phyloP scores from a whole-genome alignment of 2,113 vertebrate genomes.

The Tenebrosternarchus preto region DNA sequence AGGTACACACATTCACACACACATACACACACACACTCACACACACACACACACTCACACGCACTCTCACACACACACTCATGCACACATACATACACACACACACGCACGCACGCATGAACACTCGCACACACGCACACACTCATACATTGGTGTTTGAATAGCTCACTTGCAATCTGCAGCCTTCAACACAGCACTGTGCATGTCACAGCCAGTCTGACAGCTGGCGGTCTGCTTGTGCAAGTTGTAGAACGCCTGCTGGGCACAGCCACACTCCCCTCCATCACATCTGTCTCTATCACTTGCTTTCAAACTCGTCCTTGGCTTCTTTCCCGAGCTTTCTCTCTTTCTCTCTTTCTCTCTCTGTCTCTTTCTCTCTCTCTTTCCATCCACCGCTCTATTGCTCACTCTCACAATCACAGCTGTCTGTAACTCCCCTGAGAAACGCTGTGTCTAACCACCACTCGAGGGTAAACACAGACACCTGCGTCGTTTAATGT shows the following conservation, averaged over 20 bases:
- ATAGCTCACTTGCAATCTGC: not conserved
- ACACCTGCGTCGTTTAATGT: conserved; percentile 41
- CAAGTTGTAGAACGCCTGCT: conserved; percentile 27
- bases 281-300: conserved; percentile 32
- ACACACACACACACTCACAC: conserved; percentile 70
- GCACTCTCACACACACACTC: conserved; percentile 73
- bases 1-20: conserved; percentile 66
- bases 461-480: conserved; percentile 43
- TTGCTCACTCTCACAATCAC: conserved; percentile 37
- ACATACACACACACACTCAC: conserved; percentile 12
- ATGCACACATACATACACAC: conserved; percentile 5
- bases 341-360: not conserved
- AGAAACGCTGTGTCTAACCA: conserved; percentile 28
- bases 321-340: not conserved
- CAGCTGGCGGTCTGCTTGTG: conserved; percentile 30
- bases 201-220: conserved; percentile 30
- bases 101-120: conserved; percentile 83
- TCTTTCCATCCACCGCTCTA: conserved; percentile 1
- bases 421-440: conserved; percentile 47
- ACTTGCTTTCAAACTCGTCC: conserved; percentile 27
- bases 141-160: too few relatives aligned
- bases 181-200: conserved; percentile 4
- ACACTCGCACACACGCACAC: conserved; percentile 20
- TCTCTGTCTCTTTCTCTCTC: not conserved
- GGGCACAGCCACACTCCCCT: conserved; percentile 14